These are phyloP conservation scores for Limulus polyphemus DNA, from an alignment of 2,888 invertebrate species.

Conservation along the genomic window DNA sequence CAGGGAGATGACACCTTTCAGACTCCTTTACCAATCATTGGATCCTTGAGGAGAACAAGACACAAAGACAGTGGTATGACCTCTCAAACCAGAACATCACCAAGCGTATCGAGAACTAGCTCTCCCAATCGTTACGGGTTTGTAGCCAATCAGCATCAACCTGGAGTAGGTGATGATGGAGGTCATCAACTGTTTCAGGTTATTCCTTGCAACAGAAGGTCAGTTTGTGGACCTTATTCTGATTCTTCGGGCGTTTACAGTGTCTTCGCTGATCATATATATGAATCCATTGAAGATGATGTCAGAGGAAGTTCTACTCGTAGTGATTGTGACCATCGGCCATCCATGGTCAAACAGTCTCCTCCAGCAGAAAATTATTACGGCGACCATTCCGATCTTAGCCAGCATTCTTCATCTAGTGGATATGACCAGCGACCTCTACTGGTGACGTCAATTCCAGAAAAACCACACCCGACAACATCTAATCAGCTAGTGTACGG, in stretches of 20 bases:
- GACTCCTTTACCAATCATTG: too few relatives aligned
- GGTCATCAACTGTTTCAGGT: too few relatives aligned
- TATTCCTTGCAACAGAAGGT: too few relatives aligned
- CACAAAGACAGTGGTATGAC: too few relatives aligned
- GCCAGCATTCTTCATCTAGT: slow-evolving; percentile 25
- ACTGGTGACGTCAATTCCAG: slow-evolving; percentile 10
- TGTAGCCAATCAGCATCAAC: too few relatives aligned
- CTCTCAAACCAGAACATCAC: too few relatives aligned
- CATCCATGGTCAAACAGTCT: slow-evolving; percentile 5
- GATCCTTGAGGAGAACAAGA: too few relatives aligned
- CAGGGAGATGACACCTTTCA: too few relatives aligned
- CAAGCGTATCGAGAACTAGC: too few relatives aligned
- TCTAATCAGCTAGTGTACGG: neutral
- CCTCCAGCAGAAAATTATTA: slow-evolving; percentile 17
- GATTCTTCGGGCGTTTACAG: too few relatives aligned
- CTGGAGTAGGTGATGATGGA: too few relatives aligned
- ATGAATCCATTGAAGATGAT: slow-evolving; percentile 46
- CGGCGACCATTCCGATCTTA: slow-evolving; percentile 22
- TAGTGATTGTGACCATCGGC: slow-evolving; percentile 12
- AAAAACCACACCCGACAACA: neutral
- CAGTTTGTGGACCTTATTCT: neutral
- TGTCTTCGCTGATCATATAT: slow-evolving; percentile 40
- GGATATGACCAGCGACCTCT: slow-evolving; percentile 25
- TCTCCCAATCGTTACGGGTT: too few relatives aligned
- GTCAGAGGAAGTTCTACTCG: neutral